Conservation (phyloP, 2,113 vertebrate genomes). For the Gnathonemus longibarbis region DNA sequence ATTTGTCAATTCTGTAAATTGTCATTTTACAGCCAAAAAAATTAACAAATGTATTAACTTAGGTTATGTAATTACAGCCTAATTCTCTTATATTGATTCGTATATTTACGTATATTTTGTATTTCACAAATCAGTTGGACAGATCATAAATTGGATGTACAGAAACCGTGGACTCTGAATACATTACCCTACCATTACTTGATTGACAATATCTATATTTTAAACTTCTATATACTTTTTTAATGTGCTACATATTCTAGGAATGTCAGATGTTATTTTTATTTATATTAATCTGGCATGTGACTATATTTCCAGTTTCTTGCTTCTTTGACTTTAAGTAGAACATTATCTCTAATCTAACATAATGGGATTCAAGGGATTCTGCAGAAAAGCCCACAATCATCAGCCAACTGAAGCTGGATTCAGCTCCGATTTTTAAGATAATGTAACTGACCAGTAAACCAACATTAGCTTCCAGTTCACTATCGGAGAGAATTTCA, state of each 20-base stretch:
- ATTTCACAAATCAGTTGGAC: neutral
- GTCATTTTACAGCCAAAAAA: neutral
- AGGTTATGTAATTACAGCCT: neutral
- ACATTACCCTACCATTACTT: neutral
- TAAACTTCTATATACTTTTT: neutral
- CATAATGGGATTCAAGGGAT: neutral
- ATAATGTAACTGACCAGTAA: neutral
- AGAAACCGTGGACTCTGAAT: neutral
- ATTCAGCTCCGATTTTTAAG: neutral
- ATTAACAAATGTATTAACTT: neutral
- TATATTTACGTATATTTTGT: neutral
- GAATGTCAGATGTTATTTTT: neutral
- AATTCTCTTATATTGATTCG: neutral
- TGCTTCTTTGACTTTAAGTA: neutral
- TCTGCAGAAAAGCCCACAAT: neutral
- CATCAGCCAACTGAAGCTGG: neutral
- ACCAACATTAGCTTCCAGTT: neutral
- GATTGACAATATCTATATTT: neutral
- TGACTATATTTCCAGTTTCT: neutral
- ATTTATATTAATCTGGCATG: neutral
- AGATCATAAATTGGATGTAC: neutral
- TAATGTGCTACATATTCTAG: neutral
- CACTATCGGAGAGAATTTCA: neutral
- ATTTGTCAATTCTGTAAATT: neutral
- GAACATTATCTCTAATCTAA: neutral